Evolutionary conservation across 2,113 vertebrate genomes (phyloP), one percentile per base, ranked within the genome.

Genomic region (Pelmatolapia mariae): DNA sequence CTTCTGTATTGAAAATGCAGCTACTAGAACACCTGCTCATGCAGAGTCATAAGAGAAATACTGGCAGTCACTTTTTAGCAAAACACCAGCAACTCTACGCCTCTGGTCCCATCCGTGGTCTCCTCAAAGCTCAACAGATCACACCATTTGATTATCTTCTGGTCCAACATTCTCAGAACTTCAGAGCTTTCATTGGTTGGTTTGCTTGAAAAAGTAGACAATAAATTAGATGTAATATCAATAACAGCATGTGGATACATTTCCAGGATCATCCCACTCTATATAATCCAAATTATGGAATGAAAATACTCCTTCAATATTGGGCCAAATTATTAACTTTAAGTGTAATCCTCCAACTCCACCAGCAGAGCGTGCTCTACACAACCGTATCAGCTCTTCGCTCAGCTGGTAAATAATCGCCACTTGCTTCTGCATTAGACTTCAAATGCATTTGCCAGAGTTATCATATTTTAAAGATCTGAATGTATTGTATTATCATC

Each of bases 351-450:
- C 8, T 18, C 68, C n/a, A 10, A 45, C 38, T 45, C 68, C 13
- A 1, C 13, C 68, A 73, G 68, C 22, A 45, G 68, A 45, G 68
- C 0, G 68, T 9, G 68, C 68, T 10, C 38, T 26, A 45, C 22
- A 45, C 68, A 1, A 26, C 22, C n/a, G 1, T 73, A 73, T 45
- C 68, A 18, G 13, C 68, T 24, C 38, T 43, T 10, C 1, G 38
- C 22, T 73, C 68, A 7, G 22, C 68, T 43, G 66, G 31, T 7
- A 36, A 63, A 63, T 45, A 43, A 26, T 10, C n/a, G 3, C n/a
- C 2, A 0, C 66, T 71, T 43, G n/a, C n/a, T 16, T 26, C n/a
- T 24, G 8, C 5, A 16, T 43, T 43, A 43, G 3, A 1, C 38
- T 43, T 26, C 1, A 43, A 2, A 43, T 24, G 1, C 2, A 43